Evolutionary conservation across 2,888 invertebrate genomes (phyloP), one percentile per base, ranked within the genome.

Genomic region (Agrotis segetum): DNA sequence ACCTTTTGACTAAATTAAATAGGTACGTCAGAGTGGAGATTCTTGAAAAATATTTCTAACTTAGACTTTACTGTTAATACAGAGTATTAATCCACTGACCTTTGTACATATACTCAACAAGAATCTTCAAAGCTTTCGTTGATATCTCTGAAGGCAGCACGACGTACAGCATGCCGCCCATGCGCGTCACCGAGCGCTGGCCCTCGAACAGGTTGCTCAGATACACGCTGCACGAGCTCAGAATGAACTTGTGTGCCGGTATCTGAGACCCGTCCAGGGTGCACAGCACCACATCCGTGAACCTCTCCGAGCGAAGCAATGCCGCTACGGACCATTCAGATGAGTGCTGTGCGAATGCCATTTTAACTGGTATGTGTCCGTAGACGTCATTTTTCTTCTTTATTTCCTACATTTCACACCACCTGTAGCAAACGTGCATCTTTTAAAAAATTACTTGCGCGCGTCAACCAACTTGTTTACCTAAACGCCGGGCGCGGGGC

Each of bases 331-430:
- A 65, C 98, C 97, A 93, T 98, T 98, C 87, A 98, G 96, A 94
- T 98, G 98, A 46, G 97, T 97, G 87, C 97, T 97, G 96, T 98
- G 98, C 83, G 98, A 98, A 93, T 98, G 98, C 98, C 98, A 98
- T 96, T 98, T 98, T 67, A 98, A 96, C 93, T 98, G 98, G 93
- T 98, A 98, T 87, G 98, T 98, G 93, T 98, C 98, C 87, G 97
- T 96, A 76, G 96, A 95, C 85, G 96, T 96, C 94, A 96, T 96
- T 84, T 83, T 91, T 65, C 61, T 67, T 74, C 19, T 47, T n/a
- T 67, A 55, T 71, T 67, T 71, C 79, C 85, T 83, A 83, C 77
- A 78, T 78, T 79, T 74, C 79, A 87, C 78, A 74, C 72, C 82
- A 85, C 81, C 84, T 83, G 71, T 19, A 65, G 47, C 47, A 77